phyloP scores from a whole-genome alignment of 2,113 vertebrate genomes.

The Cryptomyrus ogoouensis region DNA sequence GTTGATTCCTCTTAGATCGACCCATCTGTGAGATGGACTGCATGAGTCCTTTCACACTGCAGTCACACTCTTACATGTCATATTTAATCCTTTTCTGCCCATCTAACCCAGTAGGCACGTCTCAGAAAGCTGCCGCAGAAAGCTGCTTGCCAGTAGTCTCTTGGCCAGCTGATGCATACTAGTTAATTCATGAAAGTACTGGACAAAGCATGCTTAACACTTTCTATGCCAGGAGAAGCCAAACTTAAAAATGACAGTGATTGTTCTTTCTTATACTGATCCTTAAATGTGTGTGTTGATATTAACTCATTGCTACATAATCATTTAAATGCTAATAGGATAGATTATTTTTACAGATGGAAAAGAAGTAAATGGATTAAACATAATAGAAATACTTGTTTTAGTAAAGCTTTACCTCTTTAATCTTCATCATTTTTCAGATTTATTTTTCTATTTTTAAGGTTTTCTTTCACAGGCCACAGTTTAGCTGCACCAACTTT shows the following conservation, averaged over 20 bases:
- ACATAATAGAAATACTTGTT: background rate
- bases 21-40: background rate
- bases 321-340: background rate
- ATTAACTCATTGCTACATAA: background rate
- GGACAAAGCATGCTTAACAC: background rate
- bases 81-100: background rate
- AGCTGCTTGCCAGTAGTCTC: background rate
- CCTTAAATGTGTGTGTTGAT: background rate
- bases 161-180: background rate
- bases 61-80: slow-evolving; percentile 1
- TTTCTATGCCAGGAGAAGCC: background rate
- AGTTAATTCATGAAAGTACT: slow-evolving; percentile 12
- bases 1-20: background rate
- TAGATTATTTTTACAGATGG: background rate
- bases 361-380: background rate
- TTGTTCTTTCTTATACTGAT: background rate
- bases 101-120: background rate
- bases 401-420: background rate
- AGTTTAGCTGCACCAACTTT: background rate
- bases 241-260: background rate
- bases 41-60: background rate
- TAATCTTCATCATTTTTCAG: background rate
- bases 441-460: background rate
- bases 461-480: background rate
- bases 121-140: background rate